These are phyloP conservation scores for Deilephila elpenor DNA, from an alignment of 2,888 invertebrate genomes.

Conservation along the genomic window DNA sequence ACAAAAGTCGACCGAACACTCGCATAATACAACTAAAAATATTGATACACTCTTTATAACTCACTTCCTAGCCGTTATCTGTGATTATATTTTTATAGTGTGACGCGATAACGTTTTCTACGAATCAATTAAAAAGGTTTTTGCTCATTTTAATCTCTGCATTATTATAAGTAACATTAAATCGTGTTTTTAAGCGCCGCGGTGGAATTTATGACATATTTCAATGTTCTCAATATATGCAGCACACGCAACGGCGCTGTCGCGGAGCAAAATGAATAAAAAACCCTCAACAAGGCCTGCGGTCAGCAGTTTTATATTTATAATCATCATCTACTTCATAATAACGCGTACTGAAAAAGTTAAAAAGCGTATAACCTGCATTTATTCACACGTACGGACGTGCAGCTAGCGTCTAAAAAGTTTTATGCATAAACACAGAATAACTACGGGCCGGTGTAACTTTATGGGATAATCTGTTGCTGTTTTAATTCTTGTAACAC, in stretches of 20 bases:
- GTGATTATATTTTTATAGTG: slow-evolving; percentile 2
- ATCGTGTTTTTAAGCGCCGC: slow-evolving; percentile 59
- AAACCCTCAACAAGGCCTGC: slow-evolving; percentile 62
- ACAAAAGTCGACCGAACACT: slow-evolving; percentile 60
- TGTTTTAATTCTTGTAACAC: slow-evolving; percentile 15
- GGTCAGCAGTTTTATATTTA: slow-evolving; percentile 70
- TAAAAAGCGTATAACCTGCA: slow-evolving; percentile 26
- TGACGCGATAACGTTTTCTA: slow-evolving; percentile 13
- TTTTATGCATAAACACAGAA: slow-evolving; percentile 21
- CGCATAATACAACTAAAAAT: slow-evolving; percentile 34
- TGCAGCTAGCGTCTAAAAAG: slow-evolving; percentile 16
- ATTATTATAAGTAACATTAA: slow-evolving; percentile 59
- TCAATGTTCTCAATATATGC: slow-evolving; percentile 66
- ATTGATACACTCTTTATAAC: slow-evolving; percentile 15
- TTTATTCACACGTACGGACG: slow-evolving; percentile 25
- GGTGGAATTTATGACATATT: slow-evolving; percentile 64
- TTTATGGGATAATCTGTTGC: slow-evolving; percentile 20
- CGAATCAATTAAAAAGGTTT: slow-evolving; percentile 26
- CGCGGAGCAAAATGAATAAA: slow-evolving; percentile 59
- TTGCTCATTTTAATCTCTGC: slow-evolving; percentile 19
- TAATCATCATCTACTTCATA: slow-evolving; percentile 56
- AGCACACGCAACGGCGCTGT: slow-evolving; percentile 66
- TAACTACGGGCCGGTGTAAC: slow-evolving; percentile 9
- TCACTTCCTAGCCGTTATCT: slow-evolving; percentile 5
- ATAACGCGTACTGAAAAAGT: slow-evolving; percentile 28